Evolutionary conservation across 1,140 invertebrate species (phyloP).

Genomic region (Drosophila kohkoa): DNA sequence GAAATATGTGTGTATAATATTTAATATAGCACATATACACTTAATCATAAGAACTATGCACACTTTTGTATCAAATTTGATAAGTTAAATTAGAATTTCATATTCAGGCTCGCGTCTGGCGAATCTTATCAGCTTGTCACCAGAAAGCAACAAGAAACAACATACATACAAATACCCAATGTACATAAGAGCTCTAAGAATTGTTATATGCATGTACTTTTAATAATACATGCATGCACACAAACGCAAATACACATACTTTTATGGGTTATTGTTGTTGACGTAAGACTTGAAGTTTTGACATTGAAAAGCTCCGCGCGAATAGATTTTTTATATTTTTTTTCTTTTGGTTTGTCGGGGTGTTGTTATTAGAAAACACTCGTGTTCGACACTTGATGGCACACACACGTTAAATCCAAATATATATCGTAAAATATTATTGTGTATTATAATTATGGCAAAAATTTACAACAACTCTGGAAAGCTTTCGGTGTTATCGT

Average conservation of each 20-base stretch:
- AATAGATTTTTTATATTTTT: slow-evolving; percentile 2
- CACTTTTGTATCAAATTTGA: slow-evolving; percentile 61
- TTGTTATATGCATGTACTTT: slow-evolving; percentile 34
- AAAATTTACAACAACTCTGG: slow-evolving; percentile 77
- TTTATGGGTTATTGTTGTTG: slow-evolving; percentile 30
- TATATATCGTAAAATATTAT: slow-evolving; percentile 34
- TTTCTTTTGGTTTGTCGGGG: neutral
- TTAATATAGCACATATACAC: slow-evolving; percentile 41
- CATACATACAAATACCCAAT: neutral
- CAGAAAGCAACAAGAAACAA: slow-evolving; percentile 38
- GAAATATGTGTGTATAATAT: slow-evolving; percentile 63
- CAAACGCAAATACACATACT: neutral
- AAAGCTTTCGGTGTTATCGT: slow-evolving; percentile 35
- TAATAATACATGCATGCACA: slow-evolving; percentile 10
- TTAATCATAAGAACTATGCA: slow-evolving; percentile 41
- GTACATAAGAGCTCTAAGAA: slow-evolving; percentile 25
- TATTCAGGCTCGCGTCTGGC: slow-evolving; percentile 18
- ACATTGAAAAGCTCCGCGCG: slow-evolving; percentile 19
- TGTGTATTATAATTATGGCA: slow-evolving; percentile 54
- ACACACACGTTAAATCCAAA: slow-evolving; percentile 49
- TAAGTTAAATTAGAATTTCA: slow-evolving; percentile 50
- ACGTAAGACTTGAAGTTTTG: slow-evolving; percentile 47
- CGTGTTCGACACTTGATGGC: slow-evolving; percentile 31
- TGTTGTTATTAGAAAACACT: slow-evolving; percentile 7
- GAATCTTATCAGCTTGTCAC: slow-evolving; percentile 67